Percentiles rank a stretch among this genome's conserved stretches.
Evolutionary conservation across 2,888 invertebrate genomes (phyloP).

Genomic region (Lamellibrachia satsuma): DNA sequence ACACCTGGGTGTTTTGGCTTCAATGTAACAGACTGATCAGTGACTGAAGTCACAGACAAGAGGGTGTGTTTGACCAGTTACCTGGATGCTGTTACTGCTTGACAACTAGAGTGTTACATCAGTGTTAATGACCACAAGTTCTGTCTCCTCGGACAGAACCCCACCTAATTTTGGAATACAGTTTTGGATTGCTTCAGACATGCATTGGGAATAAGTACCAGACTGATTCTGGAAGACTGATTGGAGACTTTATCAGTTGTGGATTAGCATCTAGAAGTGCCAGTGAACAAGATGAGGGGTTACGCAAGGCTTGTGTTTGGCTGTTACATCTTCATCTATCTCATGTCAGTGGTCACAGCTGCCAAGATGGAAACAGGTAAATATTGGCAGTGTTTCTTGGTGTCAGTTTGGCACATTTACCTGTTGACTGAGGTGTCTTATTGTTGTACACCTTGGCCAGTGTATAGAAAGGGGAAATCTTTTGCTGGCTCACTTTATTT

Average conservation of each 20-base stretch:
- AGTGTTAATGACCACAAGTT: background rate
- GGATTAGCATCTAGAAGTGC: background rate
- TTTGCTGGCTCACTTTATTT: background rate
- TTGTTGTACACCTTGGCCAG: background rate
- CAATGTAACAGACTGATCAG: background rate
- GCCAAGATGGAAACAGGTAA: background rate
- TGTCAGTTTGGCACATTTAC: background rate
- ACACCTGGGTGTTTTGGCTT: background rate
- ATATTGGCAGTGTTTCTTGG: background rate
- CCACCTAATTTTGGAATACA: background rate
- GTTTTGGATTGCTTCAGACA: background rate
- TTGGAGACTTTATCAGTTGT: background rate
- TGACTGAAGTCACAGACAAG: slow-evolving; percentile 5
- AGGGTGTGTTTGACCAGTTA: background rate
- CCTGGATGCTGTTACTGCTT: background rate
- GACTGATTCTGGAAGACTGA: background rate
- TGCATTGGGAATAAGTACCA: background rate
- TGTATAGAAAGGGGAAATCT: background rate
- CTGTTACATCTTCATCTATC: background rate
- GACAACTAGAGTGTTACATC: background rate
- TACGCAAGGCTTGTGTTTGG: background rate
- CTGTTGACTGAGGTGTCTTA: background rate
- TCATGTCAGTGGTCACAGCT: background rate
- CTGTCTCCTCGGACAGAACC: background rate
- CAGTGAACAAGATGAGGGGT: background rate